Evolutionary conservation across 2,888 invertebrate genomes (phyloP).

Genomic region (Selenia dentaria): DNA sequence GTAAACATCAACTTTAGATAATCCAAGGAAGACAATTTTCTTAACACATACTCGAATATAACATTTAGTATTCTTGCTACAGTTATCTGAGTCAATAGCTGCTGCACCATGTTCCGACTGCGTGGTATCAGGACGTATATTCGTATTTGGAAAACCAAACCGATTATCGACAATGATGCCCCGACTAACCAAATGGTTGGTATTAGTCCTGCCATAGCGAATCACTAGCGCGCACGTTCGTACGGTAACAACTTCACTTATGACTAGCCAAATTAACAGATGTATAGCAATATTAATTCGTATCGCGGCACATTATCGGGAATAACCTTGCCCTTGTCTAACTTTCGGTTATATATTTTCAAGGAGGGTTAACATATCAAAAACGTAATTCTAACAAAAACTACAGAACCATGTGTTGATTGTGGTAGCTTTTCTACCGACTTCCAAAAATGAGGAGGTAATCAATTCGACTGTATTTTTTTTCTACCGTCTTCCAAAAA

Average conservation of each 20-base stretch:
- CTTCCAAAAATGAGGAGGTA: no score
- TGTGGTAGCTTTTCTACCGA: no score
- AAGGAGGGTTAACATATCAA: no score
- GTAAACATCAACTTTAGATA: constrained; percentile 29
- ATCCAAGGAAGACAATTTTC: constrained; percentile 1
- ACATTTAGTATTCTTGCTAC: constrained; percentile 53
- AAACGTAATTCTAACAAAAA: no score
- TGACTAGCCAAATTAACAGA: no score
- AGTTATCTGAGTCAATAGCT: constrained; percentile 54
- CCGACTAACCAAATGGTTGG: constrained; percentile 46
- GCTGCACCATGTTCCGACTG: constrained; percentile 56
- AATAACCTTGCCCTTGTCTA: no score
- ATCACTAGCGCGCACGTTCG: neutral
- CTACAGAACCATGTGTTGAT: no score
- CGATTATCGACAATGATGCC: constrained; percentile 44
- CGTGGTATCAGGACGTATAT: constrained; percentile 43
- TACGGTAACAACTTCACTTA: neutral
- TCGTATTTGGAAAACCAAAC: constrained; percentile 45
- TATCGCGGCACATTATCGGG: no score
- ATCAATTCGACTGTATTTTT: no score
- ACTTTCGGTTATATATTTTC: no score
- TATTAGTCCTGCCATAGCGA: neutral
- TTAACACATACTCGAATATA: constrained; percentile 44
- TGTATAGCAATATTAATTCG: no score
- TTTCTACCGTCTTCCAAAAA: no score